Base-by-base conservation (phyloP, 2,888 invertebrate genomes). In the Crocallis elinguaria region DNA sequence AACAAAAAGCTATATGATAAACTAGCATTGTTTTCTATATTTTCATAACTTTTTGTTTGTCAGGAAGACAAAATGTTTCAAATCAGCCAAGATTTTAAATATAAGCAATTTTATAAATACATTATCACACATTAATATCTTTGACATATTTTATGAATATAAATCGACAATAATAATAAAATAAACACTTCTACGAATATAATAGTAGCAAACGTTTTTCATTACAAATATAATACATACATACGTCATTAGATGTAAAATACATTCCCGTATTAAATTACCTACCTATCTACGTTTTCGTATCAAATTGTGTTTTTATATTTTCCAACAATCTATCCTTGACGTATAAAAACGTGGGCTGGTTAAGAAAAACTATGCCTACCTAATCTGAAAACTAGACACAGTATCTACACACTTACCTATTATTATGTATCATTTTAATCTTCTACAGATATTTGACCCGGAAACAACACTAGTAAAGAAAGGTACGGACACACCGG, bases 251-350 rank as follows among this genome's bases (percentile, higher is more conserved):
- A 79, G 78, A 81, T 84, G 79, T 84, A 80, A 81, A 82, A 79
- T 83, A 86, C 81, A 86, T 81, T 84, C 80, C 80, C 83, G 82
- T 88, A 88, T 88, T 89, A 85, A 85, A 88, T 88, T 88, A 86
- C 84, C 89, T 90, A 89, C 88, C 90, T 89, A 90, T 79, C 89
- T 89, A 90, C 82, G 67, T 82, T 82, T 86, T 88, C 84, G 83
- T 89, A 89, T 88, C 86, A 88, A 88, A 88, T 85, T 75, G 79
- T 82, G 80, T 71, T 74, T 11, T 77, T 75, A 66, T 60, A 64
- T 65, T 72, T 71, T 65, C 67, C 72, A 73, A 77, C 75, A 77
- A 74, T 73, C 63, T 69, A 64, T 66, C 52, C 71, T 70, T 72
- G 64, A 68, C 68, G 62, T 73, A 72, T 70, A 71, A 77, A 35